Percentiles rank a stretch among this genome's conserved stretches.
Evolutionary conservation across 2,797 vertebrate genomes (phyloP).

Genomic region (Discoglossus pictus): DNA sequence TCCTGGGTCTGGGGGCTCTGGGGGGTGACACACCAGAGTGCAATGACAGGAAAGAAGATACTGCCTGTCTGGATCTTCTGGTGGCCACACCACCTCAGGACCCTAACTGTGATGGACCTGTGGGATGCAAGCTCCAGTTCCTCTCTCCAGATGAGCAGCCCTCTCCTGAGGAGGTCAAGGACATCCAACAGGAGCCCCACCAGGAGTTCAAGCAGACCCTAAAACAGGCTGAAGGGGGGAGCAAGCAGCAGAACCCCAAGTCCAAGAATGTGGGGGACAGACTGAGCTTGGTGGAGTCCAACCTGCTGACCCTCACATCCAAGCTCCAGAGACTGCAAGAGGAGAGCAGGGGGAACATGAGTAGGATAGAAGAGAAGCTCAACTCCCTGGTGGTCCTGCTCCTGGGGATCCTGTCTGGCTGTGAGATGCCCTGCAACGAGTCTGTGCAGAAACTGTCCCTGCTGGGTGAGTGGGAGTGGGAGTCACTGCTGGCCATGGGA

Average conservation of each 20-base stretch:
- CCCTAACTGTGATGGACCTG: constrained; percentile 30
- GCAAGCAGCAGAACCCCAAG: constrained; percentile 21
- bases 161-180: constrained; percentile 41
- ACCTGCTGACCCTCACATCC: constrained; percentile 11
- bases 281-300: constrained; percentile 34
- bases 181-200: constrained; percentile 48
- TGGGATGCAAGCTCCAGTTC: constrained; percentile 32
- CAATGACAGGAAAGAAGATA: constrained; percentile 33
- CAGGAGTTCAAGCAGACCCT: constrained; percentile 48
- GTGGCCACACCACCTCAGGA: constrained; percentile 25
- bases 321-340: constrained; percentile 35
- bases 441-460: constrained; percentile 32
- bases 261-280: constrained; percentile 21
- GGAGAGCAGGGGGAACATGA: constrained; percentile 36
- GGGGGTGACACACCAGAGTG: rapidly evolving
- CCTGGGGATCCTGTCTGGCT: constrained; percentile 8
- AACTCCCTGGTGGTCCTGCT: constrained; percentile 2
- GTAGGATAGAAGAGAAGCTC: constrained; percentile 8
- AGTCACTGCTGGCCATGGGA: no score
- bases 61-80: not conserved
- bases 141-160: constrained; percentile 19
- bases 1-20: constrained; percentile 1
- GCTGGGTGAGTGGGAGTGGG: not conserved
- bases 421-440: constrained; percentile 43
- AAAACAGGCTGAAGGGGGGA: constrained; percentile 30